phyloP scores from a whole-genome alignment of 2,888 invertebrate genomes.

The Drosophila aldrichi region DNA sequence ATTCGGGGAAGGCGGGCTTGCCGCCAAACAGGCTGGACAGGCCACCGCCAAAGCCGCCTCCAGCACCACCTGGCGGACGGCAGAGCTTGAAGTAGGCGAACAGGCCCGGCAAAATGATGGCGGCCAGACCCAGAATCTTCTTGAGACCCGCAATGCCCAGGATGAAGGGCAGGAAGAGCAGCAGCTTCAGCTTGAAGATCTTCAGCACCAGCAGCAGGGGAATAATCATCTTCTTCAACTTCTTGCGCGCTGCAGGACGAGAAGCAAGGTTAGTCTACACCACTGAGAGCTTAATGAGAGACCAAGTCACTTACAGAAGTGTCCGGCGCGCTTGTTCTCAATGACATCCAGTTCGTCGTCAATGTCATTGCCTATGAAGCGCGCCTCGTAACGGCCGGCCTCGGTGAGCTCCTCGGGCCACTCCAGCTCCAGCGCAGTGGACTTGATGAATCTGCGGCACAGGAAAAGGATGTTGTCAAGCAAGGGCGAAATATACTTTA shows the following conservation, averaged over 20 bases:
- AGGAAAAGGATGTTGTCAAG: slow-evolving; percentile 33
- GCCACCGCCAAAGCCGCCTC: slow-evolving; percentile 83
- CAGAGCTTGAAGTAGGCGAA: slow-evolving; percentile 95
- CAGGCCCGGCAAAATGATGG: slow-evolving; percentile 91
- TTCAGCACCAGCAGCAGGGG: slow-evolving; percentile 93
- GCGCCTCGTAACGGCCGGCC: slow-evolving; percentile 90
- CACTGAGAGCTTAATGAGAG: slow-evolving; percentile 10
- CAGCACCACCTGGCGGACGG: slow-evolving; percentile 89
- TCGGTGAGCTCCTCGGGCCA: slow-evolving; percentile 92
- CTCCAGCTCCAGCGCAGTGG: slow-evolving; percentile 91
- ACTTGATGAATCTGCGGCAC: slow-evolving; percentile 89
- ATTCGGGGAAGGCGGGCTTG: slow-evolving; percentile 87
- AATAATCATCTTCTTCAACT: slow-evolving; percentile 92
- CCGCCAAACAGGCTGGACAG: slow-evolving; percentile 80
- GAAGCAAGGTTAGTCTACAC: slow-evolving; percentile 11
- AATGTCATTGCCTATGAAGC: slow-evolving; percentile 93
- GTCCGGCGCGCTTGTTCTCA: slow-evolving; percentile 91
- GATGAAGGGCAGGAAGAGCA: slow-evolving; percentile 93
- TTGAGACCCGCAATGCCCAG: slow-evolving; percentile 94
- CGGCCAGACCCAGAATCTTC: slow-evolving; percentile 92
- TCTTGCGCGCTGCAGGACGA: slow-evolving; percentile 89
- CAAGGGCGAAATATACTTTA: slow-evolving; percentile 50
- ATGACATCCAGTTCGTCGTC: slow-evolving; percentile 93
- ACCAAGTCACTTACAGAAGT: slow-evolving; percentile 89
- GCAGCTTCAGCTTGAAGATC: slow-evolving; percentile 92